Conservation (phyloP, 2,888 invertebrate genomes). For the Boloria euphrosyne region DNA sequence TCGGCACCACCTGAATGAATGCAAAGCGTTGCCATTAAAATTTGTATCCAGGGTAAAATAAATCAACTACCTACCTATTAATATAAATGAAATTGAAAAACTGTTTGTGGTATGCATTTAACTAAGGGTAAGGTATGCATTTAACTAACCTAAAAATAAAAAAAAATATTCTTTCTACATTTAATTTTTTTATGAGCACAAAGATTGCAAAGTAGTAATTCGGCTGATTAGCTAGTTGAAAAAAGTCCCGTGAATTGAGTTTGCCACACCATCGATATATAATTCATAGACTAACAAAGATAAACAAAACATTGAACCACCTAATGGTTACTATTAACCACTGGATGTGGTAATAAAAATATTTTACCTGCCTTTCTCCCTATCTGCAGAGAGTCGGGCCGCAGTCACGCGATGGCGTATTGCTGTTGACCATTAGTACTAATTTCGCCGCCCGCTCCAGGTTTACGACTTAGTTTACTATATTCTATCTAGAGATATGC, state of each 20-base stretch:
- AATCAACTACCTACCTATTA: not conserved
- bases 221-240: too few relatives aligned
- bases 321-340: conserved; percentile 64
- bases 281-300: conserved; percentile 36
- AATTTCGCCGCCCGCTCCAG: conserved; percentile 51
- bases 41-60: conserved; percentile 10
- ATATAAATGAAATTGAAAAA: too few relatives aligned
- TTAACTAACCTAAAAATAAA: too few relatives aligned
- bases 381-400: conserved; percentile 49
- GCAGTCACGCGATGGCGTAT: conserved; percentile 59
- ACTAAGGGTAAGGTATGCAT: too few relatives aligned
- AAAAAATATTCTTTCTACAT: too few relatives aligned
- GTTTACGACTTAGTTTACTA: conserved; percentile 45
- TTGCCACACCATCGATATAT: not conserved
- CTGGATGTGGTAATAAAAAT: conserved; percentile 66
- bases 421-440: conserved; percentile 59
- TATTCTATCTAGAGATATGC: conserved; percentile 25
- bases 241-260: too few relatives aligned
- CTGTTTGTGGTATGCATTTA: too few relatives aligned
- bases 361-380: conserved; percentile 62
- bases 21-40: conserved; percentile 15
- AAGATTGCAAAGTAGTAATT: too few relatives aligned
- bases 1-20: conserved; percentile 35
- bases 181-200: too few relatives aligned
- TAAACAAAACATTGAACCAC: conserved; percentile 63